A percentile compares a stretch with the other conserved stretches of the same genome.
Evolutionary conservation across 1,140 invertebrate genomes (phyloP).

Genomic region (Drosophila micromelanica): DNA sequence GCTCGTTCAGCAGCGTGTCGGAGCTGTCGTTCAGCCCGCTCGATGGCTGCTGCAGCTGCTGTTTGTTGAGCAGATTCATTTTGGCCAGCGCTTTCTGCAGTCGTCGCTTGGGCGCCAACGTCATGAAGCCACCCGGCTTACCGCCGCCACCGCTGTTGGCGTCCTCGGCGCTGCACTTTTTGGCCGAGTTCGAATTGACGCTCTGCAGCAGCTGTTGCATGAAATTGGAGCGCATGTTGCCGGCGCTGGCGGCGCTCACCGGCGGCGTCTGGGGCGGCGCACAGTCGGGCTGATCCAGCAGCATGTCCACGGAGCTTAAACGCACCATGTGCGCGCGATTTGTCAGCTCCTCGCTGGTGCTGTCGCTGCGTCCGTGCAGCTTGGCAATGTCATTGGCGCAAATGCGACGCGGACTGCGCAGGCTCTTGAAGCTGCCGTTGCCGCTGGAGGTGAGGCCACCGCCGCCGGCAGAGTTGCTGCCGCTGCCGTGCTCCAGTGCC

Average conservation of each 20-base stretch:
- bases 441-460: slow-evolving; percentile 34
- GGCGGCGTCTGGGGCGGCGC: slow-evolving; percentile 66
- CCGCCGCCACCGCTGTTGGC: slow-evolving; percentile 41
- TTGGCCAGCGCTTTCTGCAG: slow-evolving; percentile 95
- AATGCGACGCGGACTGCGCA: slow-evolving; percentile 76
- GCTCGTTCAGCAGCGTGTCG: slow-evolving; percentile 64
- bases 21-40: slow-evolving; percentile 67
- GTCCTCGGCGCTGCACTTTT: slow-evolving; percentile 86
- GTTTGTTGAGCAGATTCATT: slow-evolving; percentile 96
- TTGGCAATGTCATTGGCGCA: slow-evolving; percentile 84
- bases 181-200: slow-evolving; percentile 84
- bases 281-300: slow-evolving; percentile 77
- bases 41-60: slow-evolving; percentile 73
- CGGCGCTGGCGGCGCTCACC: slow-evolving; percentile 38
- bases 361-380: slow-evolving; percentile 74
- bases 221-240: slow-evolving; percentile 75
- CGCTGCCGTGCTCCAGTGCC: slow-evolving; percentile 89
- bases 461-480: slow-evolving; percentile 66
- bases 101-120: slow-evolving; percentile 92
- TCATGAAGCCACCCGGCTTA: slow-evolving; percentile 93
- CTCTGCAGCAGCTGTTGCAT: slow-evolving; percentile 78
- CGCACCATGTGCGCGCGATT: slow-evolving; percentile 73
- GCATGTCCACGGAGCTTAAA: slow-evolving; percentile 77
- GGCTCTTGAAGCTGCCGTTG: slow-evolving; percentile 58
- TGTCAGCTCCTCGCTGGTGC: slow-evolving; percentile 64